Evolutionary conservation across 2,888 invertebrate genomes (phyloP), one percentile per base, ranked within the genome.

Genomic region (Clanis bilineata): DNA sequence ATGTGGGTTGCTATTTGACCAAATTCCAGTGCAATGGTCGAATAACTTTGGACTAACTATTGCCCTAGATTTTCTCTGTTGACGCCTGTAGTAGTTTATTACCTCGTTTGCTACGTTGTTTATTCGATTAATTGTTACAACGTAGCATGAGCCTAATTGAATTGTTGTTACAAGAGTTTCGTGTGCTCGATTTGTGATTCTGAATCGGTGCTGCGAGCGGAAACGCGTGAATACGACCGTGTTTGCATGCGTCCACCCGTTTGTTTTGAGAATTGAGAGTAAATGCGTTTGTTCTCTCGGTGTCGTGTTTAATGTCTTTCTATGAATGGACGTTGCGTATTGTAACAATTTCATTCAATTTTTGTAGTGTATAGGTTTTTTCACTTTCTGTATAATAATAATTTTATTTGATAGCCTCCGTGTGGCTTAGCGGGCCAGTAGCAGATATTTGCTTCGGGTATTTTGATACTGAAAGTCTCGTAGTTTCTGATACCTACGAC

Each of bases 91-190:
- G 18, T 15, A 5, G 18, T 41, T 63, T 28, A 51, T n/a, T n/a
- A n/a, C n/a, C 51, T 10, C 3, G 18, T 51, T 51, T 51, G 51
- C 18, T 51, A 18, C 4, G 51, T 25, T 23, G 6, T 15, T 32
- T 18, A 10, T 18, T 32, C 32, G n/a, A 18, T 2, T 51, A 51
- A 51, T 51, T 32, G 41, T 56, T 58, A 41, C 18, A 41, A 45
- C 51, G 47, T 60, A 54, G 7, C 38, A 32, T 54, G n/a, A 28
- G 39, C 56, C 55, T 45, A n/a, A 57, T 18, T 63, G 21, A 28
- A 51, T 51, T 32, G 51, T n/a, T 23, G 12, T 28, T 32, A 32
- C 51, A 32, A 51, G 18, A 18, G 28, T 51, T 18, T 28, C 32
- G 32, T 51, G 51, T 32, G 28, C 32, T 21, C 12, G 23, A 22